Conservation (phyloP, 1,140 invertebrate genomes). For the Calliopsis andreniformis region DNA sequence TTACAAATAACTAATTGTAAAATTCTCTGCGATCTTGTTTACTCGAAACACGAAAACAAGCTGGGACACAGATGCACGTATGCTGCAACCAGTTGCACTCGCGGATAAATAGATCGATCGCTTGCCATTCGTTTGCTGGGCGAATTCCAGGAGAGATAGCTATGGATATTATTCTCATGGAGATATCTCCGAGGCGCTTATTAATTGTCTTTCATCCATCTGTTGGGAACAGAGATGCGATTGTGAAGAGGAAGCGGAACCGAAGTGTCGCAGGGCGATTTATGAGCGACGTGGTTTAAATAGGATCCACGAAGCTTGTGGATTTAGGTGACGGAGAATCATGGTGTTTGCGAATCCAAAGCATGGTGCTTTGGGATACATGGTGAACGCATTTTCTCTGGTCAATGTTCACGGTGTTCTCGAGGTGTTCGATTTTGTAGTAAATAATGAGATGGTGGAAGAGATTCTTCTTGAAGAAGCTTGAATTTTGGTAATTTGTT, state of each 20-base stretch:
- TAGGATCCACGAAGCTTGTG: background rate
- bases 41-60: background rate
- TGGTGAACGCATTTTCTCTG: too few relatives aligned
- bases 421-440: too few relatives aligned
- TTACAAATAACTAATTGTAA: too few relatives aligned
- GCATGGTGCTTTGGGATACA: background rate
- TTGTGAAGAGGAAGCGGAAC: background rate
- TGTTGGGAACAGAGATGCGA: background rate
- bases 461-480: too few relatives aligned
- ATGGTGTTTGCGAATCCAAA: background rate
- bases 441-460: too few relatives aligned
- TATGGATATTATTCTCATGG: background rate
- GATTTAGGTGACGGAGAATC: conserved; percentile 1
- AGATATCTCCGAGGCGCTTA: background rate
- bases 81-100: background rate
- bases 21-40: too few relatives aligned
- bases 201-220: background rate
- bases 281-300: background rate
- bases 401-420: too few relatives aligned
- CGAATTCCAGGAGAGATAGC: background rate
- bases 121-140: background rate
- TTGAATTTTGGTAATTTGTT: too few relatives aligned
- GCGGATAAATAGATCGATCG: background rate
- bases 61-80: background rate
- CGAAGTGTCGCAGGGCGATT: background rate